Percentiles rank a stretch among this genome's conserved stretches.
phyloP scores from a whole-genome alignment of 2,797 vertebrate genomes.

The Pempheris klunzingeri region DNA sequence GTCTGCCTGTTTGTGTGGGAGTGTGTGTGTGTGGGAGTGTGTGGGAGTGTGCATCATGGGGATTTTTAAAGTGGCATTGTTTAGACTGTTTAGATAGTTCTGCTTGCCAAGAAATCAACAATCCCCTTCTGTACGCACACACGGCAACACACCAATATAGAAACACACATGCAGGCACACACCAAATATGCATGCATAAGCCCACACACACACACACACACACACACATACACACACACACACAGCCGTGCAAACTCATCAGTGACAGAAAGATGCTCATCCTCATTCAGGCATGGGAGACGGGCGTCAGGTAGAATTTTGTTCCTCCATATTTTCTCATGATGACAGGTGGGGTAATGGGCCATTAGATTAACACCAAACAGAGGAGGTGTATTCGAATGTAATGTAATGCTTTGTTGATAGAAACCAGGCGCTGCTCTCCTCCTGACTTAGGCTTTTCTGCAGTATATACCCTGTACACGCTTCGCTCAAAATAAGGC shows the following conservation, averaged over 20 bases:
- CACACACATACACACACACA: not conserved
- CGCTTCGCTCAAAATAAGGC: slow-evolving; percentile 78
- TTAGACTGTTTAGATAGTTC: slow-evolving; percentile 66
- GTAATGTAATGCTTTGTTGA: slow-evolving; percentile 69
- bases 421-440: slow-evolving; percentile 65
- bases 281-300: slow-evolving; percentile 54
- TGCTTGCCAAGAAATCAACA: slow-evolving; percentile 66
- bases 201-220: slow-evolving; percentile 21
- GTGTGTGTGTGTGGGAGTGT: slow-evolving; percentile 17
- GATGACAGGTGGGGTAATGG: slow-evolving; percentile 78
- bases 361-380: slow-evolving; percentile 76
- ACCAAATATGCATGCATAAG: slow-evolving; percentile 12
- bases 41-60: slow-evolving; percentile 24
- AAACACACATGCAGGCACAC: not conserved
- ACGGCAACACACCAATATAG: slow-evolving; percentile 26
- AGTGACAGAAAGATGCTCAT: slow-evolving; percentile 47
- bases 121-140: slow-evolving; percentile 42
- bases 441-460: slow-evolving; percentile 65
- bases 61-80: slow-evolving; percentile 70
- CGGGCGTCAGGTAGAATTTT: slow-evolving; percentile 51
- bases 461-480: slow-evolving; percentile 59
- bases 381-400: slow-evolving; percentile 66
- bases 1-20: slow-evolving; percentile 2
- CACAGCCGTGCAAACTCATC: slow-evolving; percentile 2
- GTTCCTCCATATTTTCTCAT: slow-evolving; percentile 52